Evolutionary conservation across 2,797 vertebrate genomes (phyloP).

Genomic region (Myoxocephalus aenaeus): DNA sequence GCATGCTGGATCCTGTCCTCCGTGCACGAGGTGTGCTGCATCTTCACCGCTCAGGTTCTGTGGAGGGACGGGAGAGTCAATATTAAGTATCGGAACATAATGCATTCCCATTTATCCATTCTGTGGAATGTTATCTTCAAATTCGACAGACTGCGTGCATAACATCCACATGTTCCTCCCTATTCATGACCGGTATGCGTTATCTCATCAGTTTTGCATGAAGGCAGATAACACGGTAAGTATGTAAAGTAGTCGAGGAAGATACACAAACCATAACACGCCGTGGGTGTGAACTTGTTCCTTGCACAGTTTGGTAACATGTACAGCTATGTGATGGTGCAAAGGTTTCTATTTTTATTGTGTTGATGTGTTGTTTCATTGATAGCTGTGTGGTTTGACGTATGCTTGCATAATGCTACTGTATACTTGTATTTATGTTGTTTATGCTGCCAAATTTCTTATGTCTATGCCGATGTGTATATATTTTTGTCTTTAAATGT

Average conservation of each 20-base stretch:
- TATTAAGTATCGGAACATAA: constrained; percentile 10
- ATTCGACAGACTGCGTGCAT: neutral
- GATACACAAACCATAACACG: constrained; percentile 39
- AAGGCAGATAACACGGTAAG: constrained; percentile 15
- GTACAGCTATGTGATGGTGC: neutral
- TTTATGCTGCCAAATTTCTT: neutral
- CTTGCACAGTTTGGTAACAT: neutral
- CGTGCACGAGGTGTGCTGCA: constrained; percentile 97
- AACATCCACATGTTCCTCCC: neutral
- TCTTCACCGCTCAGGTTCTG: constrained; percentile 92
- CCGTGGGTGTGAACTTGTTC: neutral
- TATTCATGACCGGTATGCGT: constrained; percentile 37
- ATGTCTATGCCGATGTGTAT: neutral
- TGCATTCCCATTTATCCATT: constrained; percentile 19
- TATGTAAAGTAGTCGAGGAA: constrained; percentile 66
- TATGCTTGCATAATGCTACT: neutral
- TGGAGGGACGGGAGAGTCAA: neutral
- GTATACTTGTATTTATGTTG: neutral
- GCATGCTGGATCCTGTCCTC: constrained; percentile 98
- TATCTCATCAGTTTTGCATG: constrained; percentile 72
- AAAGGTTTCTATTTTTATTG: neutral
- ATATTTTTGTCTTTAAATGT: constrained; percentile 4
- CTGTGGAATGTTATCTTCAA: constrained; percentile 37
- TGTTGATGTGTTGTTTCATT: neutral
- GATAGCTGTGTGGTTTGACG: neutral